Evolutionary conservation across 2,888 invertebrate species (phyloP), one percentile per base, ranked within the genome.

Genomic region (Diarsia brunnea): DNA sequence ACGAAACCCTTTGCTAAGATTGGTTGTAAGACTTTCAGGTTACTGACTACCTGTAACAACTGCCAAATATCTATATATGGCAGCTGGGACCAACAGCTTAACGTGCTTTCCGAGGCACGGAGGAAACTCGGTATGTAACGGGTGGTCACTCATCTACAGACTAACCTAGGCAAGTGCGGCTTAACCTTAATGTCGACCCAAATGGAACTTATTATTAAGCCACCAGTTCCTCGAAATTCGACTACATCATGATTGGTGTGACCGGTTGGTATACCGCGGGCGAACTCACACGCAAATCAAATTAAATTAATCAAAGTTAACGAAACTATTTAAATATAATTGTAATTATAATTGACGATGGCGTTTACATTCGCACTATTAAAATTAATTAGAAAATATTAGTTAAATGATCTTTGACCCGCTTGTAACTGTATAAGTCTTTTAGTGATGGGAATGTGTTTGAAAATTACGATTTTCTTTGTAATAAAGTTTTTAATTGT

Each of bases 371-470:
- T 74, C 31, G 31, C n/a, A 38, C 74, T 80, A 64, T 79, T 80
- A 73, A 80, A 79, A 10, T 73, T 73, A 60, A 79, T 73, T 69
- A 55, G n/a, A 75, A 75, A 78, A 73, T 79, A 66, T 73, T 60
- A 53, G 73, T 53, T 72, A 21, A 24, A 10, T 75, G 75, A 79
- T 66, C 66, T 75, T 49, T 79, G 60, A 81, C 69, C 60, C 14
- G 31, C 7, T 47, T 16, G 53, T 65, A 60, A 53, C 60, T 47
- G 5, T 68, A 49, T 49, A 14, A 27, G 14, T 14, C 5, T 60
- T 19, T 19, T 51, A 27, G 38, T 69, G 61, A 53, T 53, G 27
- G 0, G 60, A 64, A 10, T 10, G 51, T 10, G 10, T 60, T 60
- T 2, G 11, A 14, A 10, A 24, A 49, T 43, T 27, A 12, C 1